phyloP scores from a whole-genome alignment of 2,797 vertebrate genomes.

The Aldrovandia affinis region DNA sequence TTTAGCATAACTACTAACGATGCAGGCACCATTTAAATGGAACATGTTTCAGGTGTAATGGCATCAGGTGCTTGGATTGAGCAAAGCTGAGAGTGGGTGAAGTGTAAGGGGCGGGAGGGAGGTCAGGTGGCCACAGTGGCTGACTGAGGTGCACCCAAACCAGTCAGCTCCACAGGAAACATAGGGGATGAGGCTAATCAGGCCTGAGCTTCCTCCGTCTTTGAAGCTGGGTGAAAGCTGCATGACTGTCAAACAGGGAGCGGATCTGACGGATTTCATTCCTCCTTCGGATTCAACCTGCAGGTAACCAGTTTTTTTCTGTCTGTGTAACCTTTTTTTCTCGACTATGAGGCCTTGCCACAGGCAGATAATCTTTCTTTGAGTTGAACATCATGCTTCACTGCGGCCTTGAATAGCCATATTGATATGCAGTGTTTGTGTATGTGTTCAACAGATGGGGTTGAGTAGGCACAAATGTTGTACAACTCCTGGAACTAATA shows the following conservation, averaged over 20 bases:
- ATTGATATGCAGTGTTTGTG: not conserved
- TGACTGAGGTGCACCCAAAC: slow-evolving; percentile 54
- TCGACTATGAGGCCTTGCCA: not conserved
- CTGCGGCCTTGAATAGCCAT: too few species aligned
- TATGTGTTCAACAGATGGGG: not conserved
- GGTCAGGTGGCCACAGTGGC: slow-evolving; percentile 45
- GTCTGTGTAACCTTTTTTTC: not conserved
- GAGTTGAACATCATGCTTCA: not conserved
- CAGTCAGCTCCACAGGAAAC: slow-evolving; percentile 72
- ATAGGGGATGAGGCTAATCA: slow-evolving; percentile 79
- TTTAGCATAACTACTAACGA: too few species aligned
- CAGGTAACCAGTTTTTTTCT: not conserved
- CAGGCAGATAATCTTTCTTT: not conserved
- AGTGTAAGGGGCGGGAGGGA: slow-evolving; percentile 22
- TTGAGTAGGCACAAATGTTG: not conserved
- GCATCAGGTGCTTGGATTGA: slow-evolving; percentile 29
- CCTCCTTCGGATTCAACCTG: slow-evolving; percentile 36
- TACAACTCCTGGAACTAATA: not conserved
- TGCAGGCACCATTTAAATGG: not conserved
- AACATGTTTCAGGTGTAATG: not conserved
- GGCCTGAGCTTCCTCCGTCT: slow-evolving; percentile 74
- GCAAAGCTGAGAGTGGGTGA: slow-evolving; percentile 5
- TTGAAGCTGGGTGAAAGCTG: slow-evolving; percentile 72
- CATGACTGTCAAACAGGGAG: slow-evolving; percentile 61
- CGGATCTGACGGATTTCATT: slow-evolving; percentile 81